Base-by-base conservation (phyloP, 2,797 vertebrate species). In the Toxotes lorentzi region DNA sequence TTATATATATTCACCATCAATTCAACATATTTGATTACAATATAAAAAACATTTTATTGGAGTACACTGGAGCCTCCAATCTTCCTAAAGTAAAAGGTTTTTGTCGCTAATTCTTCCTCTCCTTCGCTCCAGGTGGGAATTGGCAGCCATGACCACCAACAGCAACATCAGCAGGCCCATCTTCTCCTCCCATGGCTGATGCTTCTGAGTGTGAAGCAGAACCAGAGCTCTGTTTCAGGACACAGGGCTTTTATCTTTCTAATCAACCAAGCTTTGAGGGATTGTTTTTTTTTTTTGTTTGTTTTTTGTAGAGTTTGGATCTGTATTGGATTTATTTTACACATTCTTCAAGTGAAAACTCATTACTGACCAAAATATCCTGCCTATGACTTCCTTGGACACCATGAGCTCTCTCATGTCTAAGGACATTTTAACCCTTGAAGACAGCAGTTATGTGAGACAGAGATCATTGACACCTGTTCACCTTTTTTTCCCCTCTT, bases 141-240 rank as follows among this genome's bases (percentile, higher is more conserved):
- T 99, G 91, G 95, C 97, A 0, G 98, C 98, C 86, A 99, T 99
- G 98, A 99, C 98, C 19, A 99, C 98, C 38, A 99, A 99, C 95
- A 99, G 98, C 94, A 99, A 96, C 95, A 99, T 99, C 94, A 99
- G 98, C 91, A 96, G 98, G 23, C 98, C 98, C 76, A 98, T 99
- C 65, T 96, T 98, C 91, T 99, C 98, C 34, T 98, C 98, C 71
- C 98, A 99, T 11, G 98, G 98, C 87, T 99, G 94, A 95, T 54
- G 10, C n/a, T 16, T 19, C 69, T 61, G 67, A 62, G 76, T 58
- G 54, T 69, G 58, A 78, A 70, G 51, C 85, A 61, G 86, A 78
- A 84, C 53, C 75, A 81, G 76, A 86, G 70, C 78, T 85, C 73
- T 54, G 78, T 78, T 85, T 86, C 79, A 63, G 81, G 73, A 89